phyloP scores from a whole-genome alignment of 2,113 vertebrate genomes.

The Riparia riparia region DNA sequence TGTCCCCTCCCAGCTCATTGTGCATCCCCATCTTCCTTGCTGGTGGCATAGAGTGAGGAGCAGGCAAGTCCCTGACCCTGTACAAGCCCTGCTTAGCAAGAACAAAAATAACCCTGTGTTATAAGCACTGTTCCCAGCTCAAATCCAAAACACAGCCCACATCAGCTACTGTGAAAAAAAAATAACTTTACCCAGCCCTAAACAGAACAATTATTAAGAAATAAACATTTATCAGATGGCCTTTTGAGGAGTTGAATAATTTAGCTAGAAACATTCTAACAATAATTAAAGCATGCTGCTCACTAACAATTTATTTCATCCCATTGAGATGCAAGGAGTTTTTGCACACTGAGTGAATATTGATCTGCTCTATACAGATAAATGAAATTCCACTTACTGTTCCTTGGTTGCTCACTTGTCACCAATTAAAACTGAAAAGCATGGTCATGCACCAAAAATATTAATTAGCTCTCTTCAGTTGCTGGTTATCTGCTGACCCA shows the following conservation, averaged over 20 bases:
- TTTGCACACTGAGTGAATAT: constrained; percentile 73
- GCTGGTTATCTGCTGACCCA: neutral
- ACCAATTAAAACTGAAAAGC: constrained; percentile 69
- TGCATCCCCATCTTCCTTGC: too few relatives aligned
- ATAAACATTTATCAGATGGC: constrained; percentile 79
- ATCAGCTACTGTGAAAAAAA: neutral
- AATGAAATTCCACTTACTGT: constrained; percentile 73
- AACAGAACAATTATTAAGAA: constrained; percentile 61
- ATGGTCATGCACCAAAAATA: constrained; percentile 19
- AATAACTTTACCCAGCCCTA: neutral
- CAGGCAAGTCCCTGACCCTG: neutral
- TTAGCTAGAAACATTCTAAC: constrained; percentile 55
- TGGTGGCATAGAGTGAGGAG: too few relatives aligned
- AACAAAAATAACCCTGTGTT: neutral
- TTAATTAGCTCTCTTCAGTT: constrained; percentile 21
- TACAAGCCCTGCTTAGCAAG: neutral
- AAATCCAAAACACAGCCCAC: neutral
- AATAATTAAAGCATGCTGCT: constrained; percentile 65
- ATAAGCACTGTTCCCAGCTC: neutral
- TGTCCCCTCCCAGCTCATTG: too few relatives aligned
- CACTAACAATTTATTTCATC: constrained; percentile 75
- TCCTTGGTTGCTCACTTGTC: constrained; percentile 68
- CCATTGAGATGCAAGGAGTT: constrained; percentile 59
- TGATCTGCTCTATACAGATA: constrained; percentile 72
- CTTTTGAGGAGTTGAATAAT: constrained; percentile 76